Evolutionary conservation across 2,797 vertebrate species (phyloP).

Genomic region (Eospalax fontanierii): DNA sequence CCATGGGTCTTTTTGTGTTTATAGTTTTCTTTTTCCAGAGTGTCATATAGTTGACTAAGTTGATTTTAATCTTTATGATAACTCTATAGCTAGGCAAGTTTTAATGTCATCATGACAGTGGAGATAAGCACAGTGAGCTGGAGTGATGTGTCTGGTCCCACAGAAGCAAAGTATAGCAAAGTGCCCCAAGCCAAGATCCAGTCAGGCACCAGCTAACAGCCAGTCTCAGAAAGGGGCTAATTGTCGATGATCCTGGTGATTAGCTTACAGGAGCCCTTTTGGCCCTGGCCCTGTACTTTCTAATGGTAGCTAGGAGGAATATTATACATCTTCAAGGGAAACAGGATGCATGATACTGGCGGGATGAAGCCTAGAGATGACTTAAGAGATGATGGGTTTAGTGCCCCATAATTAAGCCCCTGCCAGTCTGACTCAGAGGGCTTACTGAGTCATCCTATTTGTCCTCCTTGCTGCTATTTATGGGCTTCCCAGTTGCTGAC

Average conservation of each 20-base stretch:
- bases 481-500: conserved; percentile 83
- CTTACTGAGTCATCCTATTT: conserved; percentile 79
- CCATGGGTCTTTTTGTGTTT: not conserved
- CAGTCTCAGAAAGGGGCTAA: not conserved
- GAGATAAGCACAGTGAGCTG: not conserved
- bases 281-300: conserved; percentile 40
- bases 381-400: conserved; percentile 53
- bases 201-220: not conserved
- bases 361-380: conserved; percentile 57
- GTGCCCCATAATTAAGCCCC: conserved; percentile 75
- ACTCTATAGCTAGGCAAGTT: not conserved
- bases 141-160: not conserved
- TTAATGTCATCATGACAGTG: not conserved
- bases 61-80: conserved; percentile 55
- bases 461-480: conserved; percentile 80
- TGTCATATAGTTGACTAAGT: not conserved
- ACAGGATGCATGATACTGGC: not conserved
- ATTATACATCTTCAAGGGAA: conserved; percentile 57
- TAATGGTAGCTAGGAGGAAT: not conserved
- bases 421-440: conserved; percentile 74
- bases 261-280: not conserved
- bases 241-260: not conserved
- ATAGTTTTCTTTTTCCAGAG: conserved; percentile 47
- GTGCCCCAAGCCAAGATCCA: not conserved
- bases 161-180: not conserved